Base-by-base conservation (phyloP, 1,140 invertebrate genomes). In the Theocolax elegans region DNA sequence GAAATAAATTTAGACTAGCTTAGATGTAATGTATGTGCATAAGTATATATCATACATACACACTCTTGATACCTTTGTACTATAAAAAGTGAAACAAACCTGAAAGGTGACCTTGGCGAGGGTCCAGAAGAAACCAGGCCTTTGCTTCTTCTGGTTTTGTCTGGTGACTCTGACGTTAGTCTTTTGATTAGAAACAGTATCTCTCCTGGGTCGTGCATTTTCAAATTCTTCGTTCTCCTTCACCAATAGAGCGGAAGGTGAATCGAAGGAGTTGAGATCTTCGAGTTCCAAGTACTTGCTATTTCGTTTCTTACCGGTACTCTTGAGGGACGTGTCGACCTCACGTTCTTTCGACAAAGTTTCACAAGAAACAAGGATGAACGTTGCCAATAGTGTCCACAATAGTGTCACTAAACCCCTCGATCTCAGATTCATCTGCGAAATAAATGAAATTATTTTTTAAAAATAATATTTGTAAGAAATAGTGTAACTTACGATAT, bases 101-200 rank as follows among this genome's bases (percentile, higher is more conserved):
- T 87, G 85, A 59, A 82, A 86, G 17, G 80, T 77, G 0, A 87
- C 76, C 62, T 79, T 80, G 19, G 83, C 86, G 2, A 87, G 67
- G 2, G 86, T 87, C 82, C 83, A 85, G 54, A 88, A 87, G 51
- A 87, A 86, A 69, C 86, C 86, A 2, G 85, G 85, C 46, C 79
- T 83, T 44, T 81, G 70, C 53, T 75, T 83, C 51, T 80, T 76
- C 31, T 35, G 31, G 10, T 35, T 35, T 35, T 35, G 31, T 10
- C 31, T 35, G 4, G 10, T 35, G 4, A 35, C 10, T 10, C 31
- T 35, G 31, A 6, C 10, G 4, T 35, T 4, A 6, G 4, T 10
- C 4, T 4, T 4, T 10, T 35, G 31, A 4, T 4, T 6, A 6
- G 31, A 35, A 10, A 4, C 10, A 6, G 6, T 1, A 1, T 49